Percentiles rank a stretch among this genome's conserved stretches.
These are phyloP conservation scores for Hirudinaria manillensis DNA, from an alignment of 2,888 invertebrate species.

Conservation along the genomic window DNA sequence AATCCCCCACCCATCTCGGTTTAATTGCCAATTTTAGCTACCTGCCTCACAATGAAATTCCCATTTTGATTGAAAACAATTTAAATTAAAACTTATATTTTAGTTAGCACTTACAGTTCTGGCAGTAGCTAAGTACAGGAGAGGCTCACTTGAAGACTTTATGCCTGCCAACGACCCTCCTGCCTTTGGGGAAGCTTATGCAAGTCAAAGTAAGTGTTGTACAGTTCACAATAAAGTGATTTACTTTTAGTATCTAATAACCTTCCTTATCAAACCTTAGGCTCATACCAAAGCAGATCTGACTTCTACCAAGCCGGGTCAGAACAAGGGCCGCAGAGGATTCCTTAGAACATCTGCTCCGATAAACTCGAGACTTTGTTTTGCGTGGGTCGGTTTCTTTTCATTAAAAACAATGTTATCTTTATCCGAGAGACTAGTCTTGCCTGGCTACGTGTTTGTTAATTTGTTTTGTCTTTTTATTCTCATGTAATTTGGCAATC, in stretches of 20 bases:
- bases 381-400: too few relatives aligned
- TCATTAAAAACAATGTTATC: too few relatives aligned
- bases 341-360: not conserved
- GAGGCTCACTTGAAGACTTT: conserved; percentile 25
- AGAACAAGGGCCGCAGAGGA: not conserved
- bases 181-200: conserved; percentile 7
- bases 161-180: conserved; percentile 17
- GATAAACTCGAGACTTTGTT: too few relatives aligned
- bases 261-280: not conserved
- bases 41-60: not conserved
- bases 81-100: not conserved
- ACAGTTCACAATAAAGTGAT: too few relatives aligned
- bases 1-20: not conserved
- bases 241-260: too few relatives aligned
- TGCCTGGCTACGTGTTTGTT: too few relatives aligned
- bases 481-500: too few relatives aligned
- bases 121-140: conserved; percentile 25
- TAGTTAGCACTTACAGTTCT: conserved; percentile 30
- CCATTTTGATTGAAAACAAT: too few relatives aligned
- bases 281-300: conserved; percentile 5
- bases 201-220: not conserved
- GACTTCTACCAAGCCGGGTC: not conserved
- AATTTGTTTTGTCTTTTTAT: too few relatives aligned
- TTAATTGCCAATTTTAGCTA: not conserved
- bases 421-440: too few relatives aligned